These are phyloP conservation scores for Peromyscus nudipes DNA, from an alignment of 2,797 vertebrate species.

Conservation along the genomic window DNA sequence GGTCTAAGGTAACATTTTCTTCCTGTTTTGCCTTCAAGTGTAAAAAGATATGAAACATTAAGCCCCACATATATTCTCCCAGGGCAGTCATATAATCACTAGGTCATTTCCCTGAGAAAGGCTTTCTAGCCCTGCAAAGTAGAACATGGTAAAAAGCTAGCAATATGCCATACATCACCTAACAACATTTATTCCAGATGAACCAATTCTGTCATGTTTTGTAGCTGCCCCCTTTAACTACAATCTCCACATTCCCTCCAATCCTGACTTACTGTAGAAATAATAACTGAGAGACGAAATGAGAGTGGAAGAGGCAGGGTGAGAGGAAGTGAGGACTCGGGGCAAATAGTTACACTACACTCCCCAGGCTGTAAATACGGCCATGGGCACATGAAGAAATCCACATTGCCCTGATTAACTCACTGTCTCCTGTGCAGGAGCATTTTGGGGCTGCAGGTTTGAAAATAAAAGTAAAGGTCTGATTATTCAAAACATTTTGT, in stretches of 20 bases:
- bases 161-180: background rate
- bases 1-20: conserved; percentile 23
- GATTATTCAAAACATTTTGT: conserved; percentile 27
- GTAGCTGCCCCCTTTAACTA: background rate
- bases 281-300: background rate
- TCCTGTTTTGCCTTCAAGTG: background rate
- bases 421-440: background rate
- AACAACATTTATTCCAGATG: background rate
- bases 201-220: background rate
- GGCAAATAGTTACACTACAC: background rate
- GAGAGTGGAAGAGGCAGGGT: background rate
- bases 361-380: background rate
- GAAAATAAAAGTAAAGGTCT: background rate
- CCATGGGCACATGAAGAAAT: background rate
- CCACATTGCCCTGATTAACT: conserved; percentile 17
- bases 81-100: background rate
- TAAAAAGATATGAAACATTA: background rate
- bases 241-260: background rate
- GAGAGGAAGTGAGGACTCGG: background rate
- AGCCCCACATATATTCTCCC: background rate
- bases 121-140: background rate
- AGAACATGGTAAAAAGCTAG: background rate
- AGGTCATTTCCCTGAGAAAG: background rate
- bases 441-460: background rate
- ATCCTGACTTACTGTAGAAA: background rate